Evolutionary conservation across 2,888 invertebrate genomes (phyloP).

Genomic region (Rhagonycha lutea): DNA sequence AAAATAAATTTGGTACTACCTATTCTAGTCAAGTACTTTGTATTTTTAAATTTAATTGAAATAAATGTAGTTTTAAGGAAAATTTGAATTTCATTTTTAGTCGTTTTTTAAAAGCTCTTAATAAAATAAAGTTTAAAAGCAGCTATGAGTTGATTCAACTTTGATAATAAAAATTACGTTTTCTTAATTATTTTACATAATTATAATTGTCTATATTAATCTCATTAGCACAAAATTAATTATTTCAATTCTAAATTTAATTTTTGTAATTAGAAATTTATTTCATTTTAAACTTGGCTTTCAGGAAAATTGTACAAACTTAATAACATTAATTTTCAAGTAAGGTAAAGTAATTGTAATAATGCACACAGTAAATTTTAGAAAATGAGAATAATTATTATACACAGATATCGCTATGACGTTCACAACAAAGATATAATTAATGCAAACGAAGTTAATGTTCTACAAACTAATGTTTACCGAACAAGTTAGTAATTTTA

Average conservation of each 20-base stretch:
- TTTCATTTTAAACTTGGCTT: background rate
- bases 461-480: background rate
- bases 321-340: background rate
- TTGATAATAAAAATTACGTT: background rate
- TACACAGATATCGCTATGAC: background rate
- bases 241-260: background rate
- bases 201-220: background rate
- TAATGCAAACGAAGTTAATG: background rate
- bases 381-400: background rate
- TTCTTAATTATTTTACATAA: background rate
- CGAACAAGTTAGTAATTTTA: background rate
- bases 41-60: background rate
- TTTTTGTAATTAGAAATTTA: background rate
- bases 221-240: background rate
- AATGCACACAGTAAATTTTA: background rate
- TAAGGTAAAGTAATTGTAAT: background rate
- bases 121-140: no score
- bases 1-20: background rate
- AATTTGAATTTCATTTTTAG: background rate
- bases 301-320: background rate
- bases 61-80: background rate
- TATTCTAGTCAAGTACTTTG: background rate
- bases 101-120: no score
- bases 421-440: background rate
- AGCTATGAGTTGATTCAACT: background rate